A percentile compares a stretch with the other conserved stretches of the same genome.
Conservation (phyloP, 2,888 invertebrate genomes). For the Pristionchus exspectatus region DNA sequence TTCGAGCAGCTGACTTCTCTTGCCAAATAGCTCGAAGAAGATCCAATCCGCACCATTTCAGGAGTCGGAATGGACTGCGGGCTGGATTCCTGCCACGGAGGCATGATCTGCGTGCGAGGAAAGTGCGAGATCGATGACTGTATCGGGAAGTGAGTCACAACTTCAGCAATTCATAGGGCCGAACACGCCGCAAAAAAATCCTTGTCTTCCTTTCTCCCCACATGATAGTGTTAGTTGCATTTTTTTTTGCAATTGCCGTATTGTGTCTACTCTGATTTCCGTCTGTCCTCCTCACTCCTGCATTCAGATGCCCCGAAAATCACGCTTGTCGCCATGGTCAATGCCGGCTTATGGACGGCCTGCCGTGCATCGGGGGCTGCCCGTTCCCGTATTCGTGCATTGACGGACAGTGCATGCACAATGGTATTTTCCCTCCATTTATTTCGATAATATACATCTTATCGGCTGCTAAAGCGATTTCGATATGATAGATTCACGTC, state of each 20-base stretch:
- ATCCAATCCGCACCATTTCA: background rate
- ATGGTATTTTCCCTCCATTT: too few species aligned
- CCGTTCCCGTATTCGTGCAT: slow-evolving; percentile 51
- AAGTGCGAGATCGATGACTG: slow-evolving; percentile 47
- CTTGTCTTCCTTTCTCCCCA: background rate
- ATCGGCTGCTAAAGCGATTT: too few species aligned
- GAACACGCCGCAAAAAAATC: too few species aligned
- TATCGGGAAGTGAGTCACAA: slow-evolving; percentile 28
- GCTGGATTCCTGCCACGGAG: slow-evolving; percentile 24
- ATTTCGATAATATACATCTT: too few species aligned
- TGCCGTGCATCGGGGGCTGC: slow-evolving; percentile 49
- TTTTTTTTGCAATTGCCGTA: too few species aligned
- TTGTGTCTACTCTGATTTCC: background rate
- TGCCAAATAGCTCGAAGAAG: too few species aligned
- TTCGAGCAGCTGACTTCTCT: too few species aligned
- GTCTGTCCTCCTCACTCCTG: background rate
- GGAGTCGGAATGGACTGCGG: slow-evolving; percentile 46
- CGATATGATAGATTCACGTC: too few species aligned
- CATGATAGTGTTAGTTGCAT: too few species aligned
- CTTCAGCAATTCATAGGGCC: too few species aligned
- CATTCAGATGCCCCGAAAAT: slow-evolving; percentile 33
- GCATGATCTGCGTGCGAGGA: slow-evolving; percentile 19
- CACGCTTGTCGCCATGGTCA: slow-evolving; percentile 42
- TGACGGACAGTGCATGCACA: slow-evolving; percentile 45
- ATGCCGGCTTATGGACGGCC: slow-evolving; percentile 44